These are phyloP conservation scores for Sapajus apella DNA, from an alignment of 2,113 vertebrate genomes.

Conservation along the genomic window DNA sequence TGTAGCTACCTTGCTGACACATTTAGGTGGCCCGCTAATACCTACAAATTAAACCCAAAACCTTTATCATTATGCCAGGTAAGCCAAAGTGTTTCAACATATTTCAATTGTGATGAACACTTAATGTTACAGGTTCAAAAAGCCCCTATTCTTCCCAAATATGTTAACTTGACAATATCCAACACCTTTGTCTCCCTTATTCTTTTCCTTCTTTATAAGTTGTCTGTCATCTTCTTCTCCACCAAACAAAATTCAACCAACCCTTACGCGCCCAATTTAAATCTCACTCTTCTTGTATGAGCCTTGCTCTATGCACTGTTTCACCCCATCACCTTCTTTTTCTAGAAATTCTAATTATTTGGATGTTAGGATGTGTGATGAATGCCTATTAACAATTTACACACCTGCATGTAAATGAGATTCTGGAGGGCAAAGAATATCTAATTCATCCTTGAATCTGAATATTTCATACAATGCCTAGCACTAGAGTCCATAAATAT, in stretches of 20 bases:
- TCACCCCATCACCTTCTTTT: not conserved
- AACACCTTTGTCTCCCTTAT: not conserved
- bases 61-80: not conserved
- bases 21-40: not conserved
- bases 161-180: not conserved
- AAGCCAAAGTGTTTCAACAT: not conserved
- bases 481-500: not conserved
- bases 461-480: not conserved
- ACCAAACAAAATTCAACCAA: not conserved
- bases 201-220: not conserved
- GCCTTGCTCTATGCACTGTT: not conserved
- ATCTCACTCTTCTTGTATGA: not conserved
- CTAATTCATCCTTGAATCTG: not conserved
- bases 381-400: conserved; percentile 6
- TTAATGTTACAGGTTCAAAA: not conserved
- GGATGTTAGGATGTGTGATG: not conserved
- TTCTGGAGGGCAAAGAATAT: not conserved
- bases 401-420: not conserved
- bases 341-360: not conserved
- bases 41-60: not conserved
- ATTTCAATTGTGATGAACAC: not conserved
- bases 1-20: not conserved
- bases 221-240: not conserved
- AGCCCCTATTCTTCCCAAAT: not conserved
- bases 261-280: not conserved